These are phyloP conservation scores for Calliscelio sp. DNA, from an alignment of 2,888 invertebrate species.

Conservation along the genomic window DNA sequence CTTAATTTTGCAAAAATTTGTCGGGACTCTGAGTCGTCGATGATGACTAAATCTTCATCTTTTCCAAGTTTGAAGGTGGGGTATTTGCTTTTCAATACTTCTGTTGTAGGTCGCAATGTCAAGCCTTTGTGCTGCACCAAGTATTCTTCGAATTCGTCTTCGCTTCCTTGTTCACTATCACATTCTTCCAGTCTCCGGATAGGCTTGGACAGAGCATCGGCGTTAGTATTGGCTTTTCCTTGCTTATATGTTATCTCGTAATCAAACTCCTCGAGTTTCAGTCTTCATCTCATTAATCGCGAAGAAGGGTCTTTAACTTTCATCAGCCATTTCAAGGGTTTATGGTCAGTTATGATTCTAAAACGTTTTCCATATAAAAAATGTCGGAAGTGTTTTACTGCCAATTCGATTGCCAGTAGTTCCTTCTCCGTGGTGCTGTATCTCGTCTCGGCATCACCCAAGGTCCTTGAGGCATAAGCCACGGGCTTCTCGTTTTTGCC, in stretches of 20 bases:
- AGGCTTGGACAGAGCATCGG: conserved; percentile 16
- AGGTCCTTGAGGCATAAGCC: neutral
- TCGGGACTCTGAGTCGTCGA: neutral
- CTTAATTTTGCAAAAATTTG: neutral
- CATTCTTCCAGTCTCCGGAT: neutral
- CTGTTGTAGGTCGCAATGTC: neutral
- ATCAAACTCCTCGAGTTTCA: neutral
- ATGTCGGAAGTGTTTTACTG: conserved; percentile 4
- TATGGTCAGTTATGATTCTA: neutral
- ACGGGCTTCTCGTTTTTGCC: neutral
- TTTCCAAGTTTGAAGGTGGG: neutral
- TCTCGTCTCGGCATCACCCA: neutral
- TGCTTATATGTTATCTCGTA: neutral
- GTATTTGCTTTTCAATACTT: neutral
- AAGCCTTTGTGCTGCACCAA: neutral
- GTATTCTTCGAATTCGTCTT: neutral
- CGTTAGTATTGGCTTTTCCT: conserved; percentile 8
- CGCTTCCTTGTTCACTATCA: neutral
- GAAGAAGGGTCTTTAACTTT: conserved; percentile 5
- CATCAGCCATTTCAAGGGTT: neutral
- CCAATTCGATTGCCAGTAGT: neutral
- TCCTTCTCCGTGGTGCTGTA: conserved; percentile 11
- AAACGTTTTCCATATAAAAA: neutral
- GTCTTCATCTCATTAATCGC: conserved; percentile 3
- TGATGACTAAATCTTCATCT: neutral